phyloP scores from a whole-genome alignment of 2,888 invertebrate species.

The Arge pagana region DNA sequence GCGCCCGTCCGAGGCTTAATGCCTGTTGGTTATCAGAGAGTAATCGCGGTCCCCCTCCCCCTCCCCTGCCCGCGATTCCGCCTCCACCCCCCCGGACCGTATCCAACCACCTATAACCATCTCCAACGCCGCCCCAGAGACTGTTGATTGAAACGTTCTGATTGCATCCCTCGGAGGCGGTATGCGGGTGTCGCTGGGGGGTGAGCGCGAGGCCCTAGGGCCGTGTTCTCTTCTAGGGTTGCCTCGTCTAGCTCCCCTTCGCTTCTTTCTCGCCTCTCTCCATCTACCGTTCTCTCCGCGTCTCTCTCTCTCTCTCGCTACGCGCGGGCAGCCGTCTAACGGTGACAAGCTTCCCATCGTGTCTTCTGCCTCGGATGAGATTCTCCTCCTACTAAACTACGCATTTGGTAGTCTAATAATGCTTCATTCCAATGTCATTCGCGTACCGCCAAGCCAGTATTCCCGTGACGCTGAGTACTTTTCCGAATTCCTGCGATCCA shows the following conservation, averaged over 20 bases:
- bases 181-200: slow-evolving; percentile 44
- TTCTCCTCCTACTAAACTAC: slow-evolving; percentile 41
- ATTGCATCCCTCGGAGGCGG: slow-evolving; percentile 56
- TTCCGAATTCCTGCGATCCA: no score
- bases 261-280: slow-evolving; percentile 10
- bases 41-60: slow-evolving; percentile 41
- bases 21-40: slow-evolving; percentile 53
- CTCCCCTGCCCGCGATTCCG: no score
- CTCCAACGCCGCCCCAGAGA: slow-evolving; percentile 41
- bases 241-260: not conserved
- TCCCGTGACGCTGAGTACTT: no score
- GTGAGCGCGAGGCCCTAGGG: slow-evolving; percentile 31
- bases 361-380: slow-evolving; percentile 32
- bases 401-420: slow-evolving; percentile 59
- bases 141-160: slow-evolving; percentile 59
- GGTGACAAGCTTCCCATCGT: slow-evolving; percentile 24
- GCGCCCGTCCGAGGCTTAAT: slow-evolving; percentile 49
- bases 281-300: slow-evolving; percentile 10
- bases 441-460: no score
- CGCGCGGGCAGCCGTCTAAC: slow-evolving; percentile 24
- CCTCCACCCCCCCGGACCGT: no score
- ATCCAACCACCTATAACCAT: no score
- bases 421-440: slow-evolving; percentile 44
- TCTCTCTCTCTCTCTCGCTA: slow-evolving; percentile 6
- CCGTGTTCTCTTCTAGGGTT: slow-evolving; percentile 13